phyloP scores from a whole-genome alignment of 2,113 vertebrate genomes.

The Excalfactoria chinensis region DNA sequence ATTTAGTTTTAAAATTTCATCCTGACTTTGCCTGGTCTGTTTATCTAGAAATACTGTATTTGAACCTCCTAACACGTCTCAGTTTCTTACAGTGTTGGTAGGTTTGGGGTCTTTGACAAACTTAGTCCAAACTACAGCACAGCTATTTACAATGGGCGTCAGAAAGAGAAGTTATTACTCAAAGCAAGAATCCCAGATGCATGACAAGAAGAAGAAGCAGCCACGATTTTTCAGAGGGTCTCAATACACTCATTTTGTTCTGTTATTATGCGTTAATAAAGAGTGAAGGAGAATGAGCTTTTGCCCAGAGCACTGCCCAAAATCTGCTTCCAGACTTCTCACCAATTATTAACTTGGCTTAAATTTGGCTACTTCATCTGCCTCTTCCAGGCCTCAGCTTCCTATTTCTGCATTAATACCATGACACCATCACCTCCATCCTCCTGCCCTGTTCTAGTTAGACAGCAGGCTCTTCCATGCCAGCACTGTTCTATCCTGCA shows the following conservation, averaged over 20 bases:
- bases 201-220: not conserved
- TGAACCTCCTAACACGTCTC: not conserved
- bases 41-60: slow-evolving; percentile 58
- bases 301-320: not conserved
- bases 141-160: not conserved
- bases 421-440: accelerated
- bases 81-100: not conserved
- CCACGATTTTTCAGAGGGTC: not conserved
- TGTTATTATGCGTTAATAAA: not conserved
- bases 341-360: not conserved
- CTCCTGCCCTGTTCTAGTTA: not conserved
- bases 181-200: not conserved
- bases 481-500: not conserved
- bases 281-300: not conserved
- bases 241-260: not conserved
- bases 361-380: not conserved
- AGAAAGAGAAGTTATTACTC: not conserved
- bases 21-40: not conserved
- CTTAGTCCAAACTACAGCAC: not conserved
- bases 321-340: not conserved
- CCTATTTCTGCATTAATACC: not conserved
- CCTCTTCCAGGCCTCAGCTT: not conserved
- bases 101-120: slow-evolving; percentile 5
- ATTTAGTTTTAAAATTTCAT: slow-evolving; percentile 48
- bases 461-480: not conserved